Conservation (phyloP, 2,113 vertebrate species). For the Potamarius usumacintae region DNA sequence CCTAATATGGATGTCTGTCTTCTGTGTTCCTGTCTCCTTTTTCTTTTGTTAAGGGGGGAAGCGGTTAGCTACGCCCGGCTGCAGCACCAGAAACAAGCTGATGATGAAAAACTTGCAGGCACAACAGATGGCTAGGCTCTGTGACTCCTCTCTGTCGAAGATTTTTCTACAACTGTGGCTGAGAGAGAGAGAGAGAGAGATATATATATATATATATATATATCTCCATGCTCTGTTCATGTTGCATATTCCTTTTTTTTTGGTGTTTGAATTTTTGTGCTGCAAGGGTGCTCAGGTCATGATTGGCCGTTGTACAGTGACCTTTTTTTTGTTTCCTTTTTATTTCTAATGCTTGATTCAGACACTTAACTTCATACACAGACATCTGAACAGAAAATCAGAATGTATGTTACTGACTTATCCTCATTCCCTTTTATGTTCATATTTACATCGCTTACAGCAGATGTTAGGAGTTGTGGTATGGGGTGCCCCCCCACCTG, state of each 20-base stretch:
- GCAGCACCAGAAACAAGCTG: constrained; percentile 86
- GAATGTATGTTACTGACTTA: neutral
- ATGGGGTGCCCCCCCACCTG: neutral
- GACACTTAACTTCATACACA: neutral
- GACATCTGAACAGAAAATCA: neutral
- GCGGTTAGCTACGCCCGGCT: constrained; percentile 88
- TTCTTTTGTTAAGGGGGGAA: constrained; percentile 79
- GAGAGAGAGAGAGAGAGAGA: too few species aligned
- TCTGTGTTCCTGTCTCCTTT: neutral
- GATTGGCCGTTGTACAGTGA: neutral
- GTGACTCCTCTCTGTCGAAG: constrained; percentile 61
- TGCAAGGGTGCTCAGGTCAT: neutral
- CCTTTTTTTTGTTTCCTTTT: neutral
- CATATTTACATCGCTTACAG: neutral
- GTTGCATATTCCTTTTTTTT: neutral
- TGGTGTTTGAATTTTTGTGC: neutral
- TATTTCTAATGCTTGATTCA: neutral
- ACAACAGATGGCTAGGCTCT: constrained; percentile 72
- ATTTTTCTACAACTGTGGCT: constrained; percentile 22
- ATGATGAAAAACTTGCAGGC: constrained; percentile 81
- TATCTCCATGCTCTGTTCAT: neutral
- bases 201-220: too few species aligned
- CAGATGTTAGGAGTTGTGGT: neutral
- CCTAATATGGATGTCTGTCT: neutral
- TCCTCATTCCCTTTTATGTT: neutral